Conservation (phyloP, 2,888 invertebrate genomes). For the Dyspetes luteomarginatus region DNA sequence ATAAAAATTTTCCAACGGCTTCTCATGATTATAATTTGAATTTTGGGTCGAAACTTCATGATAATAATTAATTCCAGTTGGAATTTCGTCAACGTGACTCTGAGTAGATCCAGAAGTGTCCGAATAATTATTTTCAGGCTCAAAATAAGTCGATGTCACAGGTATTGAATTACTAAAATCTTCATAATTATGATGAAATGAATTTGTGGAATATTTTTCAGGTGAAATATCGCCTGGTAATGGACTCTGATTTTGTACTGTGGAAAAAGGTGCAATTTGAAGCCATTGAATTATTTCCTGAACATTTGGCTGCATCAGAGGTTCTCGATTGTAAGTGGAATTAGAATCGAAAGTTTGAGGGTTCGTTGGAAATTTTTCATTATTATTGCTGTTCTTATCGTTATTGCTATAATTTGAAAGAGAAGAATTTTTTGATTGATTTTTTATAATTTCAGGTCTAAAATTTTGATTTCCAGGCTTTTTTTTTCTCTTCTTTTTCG, state of each 20-base stretch:
- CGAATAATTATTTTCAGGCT: conserved; percentile 21
- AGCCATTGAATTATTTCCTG: conserved; percentile 77
- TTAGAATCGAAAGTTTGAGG: conserved; percentile 12
- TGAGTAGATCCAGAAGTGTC: not conserved
- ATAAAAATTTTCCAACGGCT: conserved; percentile 2
- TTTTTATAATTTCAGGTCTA: not conserved
- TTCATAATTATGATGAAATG: conserved; percentile 70
- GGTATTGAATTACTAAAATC: conserved; percentile 71
- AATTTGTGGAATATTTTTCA: conserved; percentile 60
- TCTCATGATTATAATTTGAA: not conserved
- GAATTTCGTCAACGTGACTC: conserved; percentile 19
- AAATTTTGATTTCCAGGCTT: conserved; percentile 9
- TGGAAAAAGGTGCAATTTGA: conserved; percentile 73
- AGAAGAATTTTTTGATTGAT: conserved; percentile 33
- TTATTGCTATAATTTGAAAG: conserved; percentile 24
- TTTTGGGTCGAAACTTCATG: conserved; percentile 30
- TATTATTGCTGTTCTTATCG: too few species aligned
- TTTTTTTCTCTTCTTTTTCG: conserved; percentile 49
- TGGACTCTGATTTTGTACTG: conserved; percentile 64
- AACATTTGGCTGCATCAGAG: conserved; percentile 64
- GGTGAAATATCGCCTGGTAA: conserved; percentile 50
- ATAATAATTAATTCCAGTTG: conserved; percentile 14
- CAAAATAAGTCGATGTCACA: conserved; percentile 20
- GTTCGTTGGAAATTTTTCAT: conserved; percentile 20
- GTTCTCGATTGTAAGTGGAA: conserved; percentile 48